Evolutionary conservation across 2,888 invertebrate species (phyloP).

Genomic region (Anarsia innoxiella): DNA sequence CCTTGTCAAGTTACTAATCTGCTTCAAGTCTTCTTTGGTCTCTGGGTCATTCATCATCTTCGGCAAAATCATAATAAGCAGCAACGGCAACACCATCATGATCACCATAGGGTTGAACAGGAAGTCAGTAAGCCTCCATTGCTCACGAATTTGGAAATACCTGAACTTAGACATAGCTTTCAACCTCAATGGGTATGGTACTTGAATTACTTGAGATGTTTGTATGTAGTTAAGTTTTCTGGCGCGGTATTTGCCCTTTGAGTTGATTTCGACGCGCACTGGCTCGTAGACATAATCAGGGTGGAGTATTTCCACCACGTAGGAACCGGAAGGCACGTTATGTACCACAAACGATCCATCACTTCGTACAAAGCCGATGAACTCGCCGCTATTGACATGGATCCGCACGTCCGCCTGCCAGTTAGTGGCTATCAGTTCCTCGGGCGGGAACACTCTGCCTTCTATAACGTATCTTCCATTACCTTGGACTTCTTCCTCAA

Average conservation of each 20-base stretch:
- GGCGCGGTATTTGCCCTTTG: slow-evolving; percentile 97
- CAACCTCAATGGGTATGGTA: slow-evolving; percentile 94
- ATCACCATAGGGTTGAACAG: slow-evolving; percentile 98
- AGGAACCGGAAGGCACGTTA: slow-evolving; percentile 93
- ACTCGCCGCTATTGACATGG: slow-evolving; percentile 92
- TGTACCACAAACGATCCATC: slow-evolving; percentile 94
- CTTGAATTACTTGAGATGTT: slow-evolving; percentile 90
- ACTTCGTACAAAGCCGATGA: slow-evolving; percentile 89
- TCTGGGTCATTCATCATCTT: slow-evolving; percentile 99
- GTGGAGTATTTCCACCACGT: slow-evolving; percentile 93
- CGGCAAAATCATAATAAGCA: slow-evolving; percentile 93
- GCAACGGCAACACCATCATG: slow-evolving; percentile 96
- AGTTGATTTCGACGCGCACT: slow-evolving; percentile 96
- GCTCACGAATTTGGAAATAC: slow-evolving; percentile 95
- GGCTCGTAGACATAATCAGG: slow-evolving; percentile 96
- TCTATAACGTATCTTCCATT: slow-evolving; percentile 83
- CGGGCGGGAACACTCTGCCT: slow-evolving; percentile 86
- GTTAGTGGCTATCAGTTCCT: slow-evolving; percentile 72
- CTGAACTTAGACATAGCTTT: slow-evolving; percentile 86
- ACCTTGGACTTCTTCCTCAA: slow-evolving; percentile 59
- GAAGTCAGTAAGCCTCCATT: slow-evolving; percentile 97
- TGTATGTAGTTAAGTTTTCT: slow-evolving; percentile 96
- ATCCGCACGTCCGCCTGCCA: slow-evolving; percentile 87
- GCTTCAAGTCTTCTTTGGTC: slow-evolving; percentile 96
- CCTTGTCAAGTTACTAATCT: slow-evolving; percentile 86